Percentiles rank a stretch among this genome's conserved stretches.
These are phyloP conservation scores for Pyrgus malvae DNA, from an alignment of 2,888 invertebrate species.

Conservation along the genomic window DNA sequence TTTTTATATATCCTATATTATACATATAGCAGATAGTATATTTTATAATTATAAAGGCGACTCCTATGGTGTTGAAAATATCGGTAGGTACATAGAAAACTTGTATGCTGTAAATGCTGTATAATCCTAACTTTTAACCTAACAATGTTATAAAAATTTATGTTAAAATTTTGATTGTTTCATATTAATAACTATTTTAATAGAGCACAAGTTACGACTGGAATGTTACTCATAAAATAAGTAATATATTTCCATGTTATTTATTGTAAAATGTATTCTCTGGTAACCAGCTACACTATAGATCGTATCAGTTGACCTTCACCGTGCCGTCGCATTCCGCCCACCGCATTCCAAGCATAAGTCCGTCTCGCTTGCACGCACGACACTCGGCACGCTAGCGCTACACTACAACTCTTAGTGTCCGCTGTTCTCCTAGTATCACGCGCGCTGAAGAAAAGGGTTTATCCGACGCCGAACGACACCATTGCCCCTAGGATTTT, in stretches of 20 bases:
- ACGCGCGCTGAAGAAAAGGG: slow-evolving; percentile 82
- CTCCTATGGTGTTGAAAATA: too few species aligned
- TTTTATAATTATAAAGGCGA: too few species aligned
- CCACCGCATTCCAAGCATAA: slow-evolving; percentile 67
- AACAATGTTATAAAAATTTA: too few species aligned
- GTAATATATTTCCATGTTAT: neutral
- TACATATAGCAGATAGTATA: too few species aligned
- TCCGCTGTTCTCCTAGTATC: slow-evolving; percentile 75
- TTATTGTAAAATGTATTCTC: slow-evolving; percentile 38
- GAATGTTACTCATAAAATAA: neutral
- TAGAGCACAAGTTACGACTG: neutral
- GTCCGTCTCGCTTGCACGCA: slow-evolving; percentile 58
- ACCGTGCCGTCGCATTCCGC: slow-evolving; percentile 57
- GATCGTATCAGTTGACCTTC: slow-evolving; percentile 76
- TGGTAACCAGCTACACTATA: slow-evolving; percentile 53
- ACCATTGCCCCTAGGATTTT: slow-evolving; percentile 73
- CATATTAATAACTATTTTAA: too few species aligned
- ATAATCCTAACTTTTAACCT: too few species aligned
- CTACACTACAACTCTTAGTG: slow-evolving; percentile 56
- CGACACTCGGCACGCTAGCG: slow-evolving; percentile 43
- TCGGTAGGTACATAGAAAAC: too few species aligned
- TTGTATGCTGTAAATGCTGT: too few species aligned
- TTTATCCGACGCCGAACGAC: slow-evolving; percentile 79
- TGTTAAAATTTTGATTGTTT: too few species aligned
- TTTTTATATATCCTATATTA: too few species aligned